A percentile compares a stretch with the other conserved stretches of the same genome.
Conservation (phyloP, 2,797 vertebrate genomes). For the Oophaga sylvatica region DNA sequence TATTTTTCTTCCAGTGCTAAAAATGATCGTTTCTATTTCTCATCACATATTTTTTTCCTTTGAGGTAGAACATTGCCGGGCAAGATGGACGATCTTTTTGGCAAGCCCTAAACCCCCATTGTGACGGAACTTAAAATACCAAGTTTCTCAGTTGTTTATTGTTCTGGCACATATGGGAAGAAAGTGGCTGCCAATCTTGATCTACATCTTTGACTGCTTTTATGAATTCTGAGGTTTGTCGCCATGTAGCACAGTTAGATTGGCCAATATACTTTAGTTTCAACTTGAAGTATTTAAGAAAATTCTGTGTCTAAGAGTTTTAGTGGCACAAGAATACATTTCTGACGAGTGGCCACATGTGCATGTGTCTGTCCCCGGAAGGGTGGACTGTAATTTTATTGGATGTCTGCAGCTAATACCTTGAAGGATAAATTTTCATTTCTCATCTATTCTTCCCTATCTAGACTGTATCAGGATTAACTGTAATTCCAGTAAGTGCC, state of each 20-base stretch:
- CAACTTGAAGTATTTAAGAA: slow-evolving; percentile 68
- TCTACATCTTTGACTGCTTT: slow-evolving; percentile 76
- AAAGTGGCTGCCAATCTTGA: slow-evolving; percentile 73
- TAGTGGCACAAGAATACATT: slow-evolving; percentile 71
- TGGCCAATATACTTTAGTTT: slow-evolving; percentile 78
- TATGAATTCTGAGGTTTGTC: slow-evolving; percentile 75
- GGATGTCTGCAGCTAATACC: slow-evolving; percentile 99
- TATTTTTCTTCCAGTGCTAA: neutral
- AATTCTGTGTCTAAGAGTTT: slow-evolving; percentile 74
- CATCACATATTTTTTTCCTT: slow-evolving; percentile 64
- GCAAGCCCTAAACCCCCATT: slow-evolving; percentile 75
- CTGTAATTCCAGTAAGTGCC: slow-evolving; percentile 99
- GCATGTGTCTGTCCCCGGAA: slow-evolving; percentile 93
- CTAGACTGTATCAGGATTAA: slow-evolving; percentile 99
- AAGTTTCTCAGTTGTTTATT: slow-evolving; percentile 65
- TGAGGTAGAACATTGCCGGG: slow-evolving; percentile 71
- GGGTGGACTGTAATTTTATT: slow-evolving; percentile 93
- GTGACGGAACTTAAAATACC: slow-evolving; percentile 80
- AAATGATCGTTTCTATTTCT: neutral
- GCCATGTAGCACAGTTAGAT: slow-evolving; percentile 91
- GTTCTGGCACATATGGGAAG: slow-evolving; percentile 81
- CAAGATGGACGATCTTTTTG: slow-evolving; percentile 72
- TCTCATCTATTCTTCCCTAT: slow-evolving; percentile 99
- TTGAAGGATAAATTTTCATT: slow-evolving; percentile 99
- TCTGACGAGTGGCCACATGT: slow-evolving; percentile 80